phyloP scores from a whole-genome alignment of 2,888 invertebrate genomes.

The Escarpia spicata region DNA sequence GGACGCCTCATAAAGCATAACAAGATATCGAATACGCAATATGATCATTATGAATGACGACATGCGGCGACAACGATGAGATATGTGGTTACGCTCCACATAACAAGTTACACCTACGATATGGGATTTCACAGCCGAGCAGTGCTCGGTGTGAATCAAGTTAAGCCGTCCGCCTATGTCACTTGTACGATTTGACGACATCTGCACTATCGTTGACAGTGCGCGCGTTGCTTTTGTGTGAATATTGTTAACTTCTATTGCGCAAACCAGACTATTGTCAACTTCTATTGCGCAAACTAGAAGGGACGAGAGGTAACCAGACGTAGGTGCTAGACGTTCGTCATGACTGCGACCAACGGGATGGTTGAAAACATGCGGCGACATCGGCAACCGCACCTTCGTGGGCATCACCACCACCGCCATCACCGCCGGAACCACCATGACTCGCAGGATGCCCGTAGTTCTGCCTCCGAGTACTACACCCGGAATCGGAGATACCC shows the following conservation, averaged over 20 bases:
- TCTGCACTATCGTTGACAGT: neutral
- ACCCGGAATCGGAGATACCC: neutral
- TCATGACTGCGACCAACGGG: neutral
- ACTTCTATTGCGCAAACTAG: neutral
- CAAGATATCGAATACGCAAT: neutral
- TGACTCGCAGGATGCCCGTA: neutral
- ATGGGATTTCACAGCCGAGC: neutral
- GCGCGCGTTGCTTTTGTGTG: neutral
- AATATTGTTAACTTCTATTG: neutral
- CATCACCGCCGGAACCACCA: neutral
- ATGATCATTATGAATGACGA: conserved; percentile 6
- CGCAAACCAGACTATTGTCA: neutral
- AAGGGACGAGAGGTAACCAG: too few species aligned
- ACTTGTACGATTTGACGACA: neutral
- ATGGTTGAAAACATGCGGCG: neutral
- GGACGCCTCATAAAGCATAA: neutral
- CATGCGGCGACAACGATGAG: neutral
- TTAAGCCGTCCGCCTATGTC: neutral
- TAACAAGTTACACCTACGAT: neutral
- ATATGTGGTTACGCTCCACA: neutral
- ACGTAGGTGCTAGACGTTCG: neutral
- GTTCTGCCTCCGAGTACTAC: neutral
- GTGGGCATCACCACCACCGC: neutral
- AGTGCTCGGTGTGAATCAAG: neutral
- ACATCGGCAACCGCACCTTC: neutral